Conservation (phyloP, 2,888 invertebrate species). For the Gastracanthus pulcherrimus region DNA sequence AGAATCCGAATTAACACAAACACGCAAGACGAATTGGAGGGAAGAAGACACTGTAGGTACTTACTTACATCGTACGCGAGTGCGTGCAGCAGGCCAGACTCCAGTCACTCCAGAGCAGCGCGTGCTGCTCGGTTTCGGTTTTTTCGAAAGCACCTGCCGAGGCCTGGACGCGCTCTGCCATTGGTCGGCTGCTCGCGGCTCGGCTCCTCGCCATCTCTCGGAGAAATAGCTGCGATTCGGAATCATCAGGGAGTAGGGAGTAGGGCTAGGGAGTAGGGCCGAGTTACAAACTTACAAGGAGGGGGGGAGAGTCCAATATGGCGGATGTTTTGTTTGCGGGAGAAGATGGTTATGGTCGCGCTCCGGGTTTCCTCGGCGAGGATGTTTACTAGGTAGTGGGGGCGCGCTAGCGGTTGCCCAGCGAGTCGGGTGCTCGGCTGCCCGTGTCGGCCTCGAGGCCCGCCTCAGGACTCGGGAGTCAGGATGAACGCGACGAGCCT, state of each 20-base stretch:
- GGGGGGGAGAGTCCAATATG: slow-evolving; percentile 45
- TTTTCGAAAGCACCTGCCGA: slow-evolving; percentile 45
- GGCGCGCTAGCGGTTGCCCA: not conserved
- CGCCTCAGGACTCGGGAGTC: not conserved
- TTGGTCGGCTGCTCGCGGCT: slow-evolving; percentile 3
- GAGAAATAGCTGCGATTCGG: not conserved
- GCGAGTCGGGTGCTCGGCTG: not conserved
- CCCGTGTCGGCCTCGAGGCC: not conserved
- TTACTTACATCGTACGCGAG: too few relatives aligned
- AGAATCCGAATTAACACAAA: too few relatives aligned
- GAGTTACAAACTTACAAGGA: too few relatives aligned
- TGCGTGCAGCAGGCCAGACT: too few relatives aligned
- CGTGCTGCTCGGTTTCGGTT: not conserved
- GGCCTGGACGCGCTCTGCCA: not conserved
- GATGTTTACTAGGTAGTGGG: slow-evolving; percentile 34
- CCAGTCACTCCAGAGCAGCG: too few relatives aligned
- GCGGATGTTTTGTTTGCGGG: slow-evolving; percentile 57
- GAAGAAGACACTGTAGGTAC: too few relatives aligned
- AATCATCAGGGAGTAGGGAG: not conserved
- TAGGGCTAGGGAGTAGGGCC: not conserved
- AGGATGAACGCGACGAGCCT: slow-evolving; percentile 91
- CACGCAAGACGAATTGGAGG: too few relatives aligned
- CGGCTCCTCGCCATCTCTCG: not conserved
- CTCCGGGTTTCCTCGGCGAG: not conserved
- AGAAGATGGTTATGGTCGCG: slow-evolving; percentile 45